A percentile compares a stretch with the other conserved stretches of the same genome.
phyloP scores from a whole-genome alignment of 2,797 vertebrate genomes.

The Labeo calbasu region DNA sequence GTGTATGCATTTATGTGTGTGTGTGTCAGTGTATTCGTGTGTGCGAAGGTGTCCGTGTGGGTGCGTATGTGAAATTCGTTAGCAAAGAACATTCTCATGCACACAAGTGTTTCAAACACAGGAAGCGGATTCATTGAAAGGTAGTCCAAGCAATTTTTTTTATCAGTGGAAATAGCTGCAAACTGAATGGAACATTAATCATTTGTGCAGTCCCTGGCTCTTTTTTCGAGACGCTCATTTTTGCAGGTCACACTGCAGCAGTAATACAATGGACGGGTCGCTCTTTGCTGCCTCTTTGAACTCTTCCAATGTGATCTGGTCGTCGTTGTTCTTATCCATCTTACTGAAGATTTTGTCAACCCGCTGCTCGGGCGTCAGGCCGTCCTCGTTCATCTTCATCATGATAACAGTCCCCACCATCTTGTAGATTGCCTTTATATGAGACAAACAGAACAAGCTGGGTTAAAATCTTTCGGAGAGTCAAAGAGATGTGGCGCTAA shows the following conservation, averaged over 20 bases:
- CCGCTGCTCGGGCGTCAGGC: conserved; percentile 94
- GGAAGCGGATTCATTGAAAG: conserved; percentile 99
- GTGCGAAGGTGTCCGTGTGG: conserved; percentile 56
- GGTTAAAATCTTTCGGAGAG: background rate
- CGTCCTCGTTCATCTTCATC: conserved; percentile 99
- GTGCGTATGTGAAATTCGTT: conserved; percentile 87
- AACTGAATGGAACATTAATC: conserved; percentile 97
- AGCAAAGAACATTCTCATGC: conserved; percentile 99
- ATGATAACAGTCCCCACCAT: conserved; percentile 99
- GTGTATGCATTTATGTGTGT: conserved; percentile 50
- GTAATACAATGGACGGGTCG: conserved; percentile 98
- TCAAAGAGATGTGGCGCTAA: background rate
- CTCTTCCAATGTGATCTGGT: conserved; percentile 98
- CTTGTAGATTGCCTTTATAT: conserved; percentile 95
- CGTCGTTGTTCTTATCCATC: conserved; percentile 99
- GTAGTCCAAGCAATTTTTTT: conserved; percentile 93
- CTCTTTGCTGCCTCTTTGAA: conserved; percentile 99
- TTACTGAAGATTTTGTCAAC: conserved; percentile 99
- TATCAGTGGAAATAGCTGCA: conserved; percentile 95
- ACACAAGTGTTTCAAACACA: conserved; percentile 99
- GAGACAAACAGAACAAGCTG: conserved; percentile 1
- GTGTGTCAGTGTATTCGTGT: conserved; percentile 56
- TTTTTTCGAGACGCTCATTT: conserved; percentile 84
- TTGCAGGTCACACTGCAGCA: conserved; percentile 99
- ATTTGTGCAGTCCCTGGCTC: conserved; percentile 90